Base-by-base conservation (phyloP, 2,888 invertebrate genomes). In the Leptopilina drosophilae region DNA sequence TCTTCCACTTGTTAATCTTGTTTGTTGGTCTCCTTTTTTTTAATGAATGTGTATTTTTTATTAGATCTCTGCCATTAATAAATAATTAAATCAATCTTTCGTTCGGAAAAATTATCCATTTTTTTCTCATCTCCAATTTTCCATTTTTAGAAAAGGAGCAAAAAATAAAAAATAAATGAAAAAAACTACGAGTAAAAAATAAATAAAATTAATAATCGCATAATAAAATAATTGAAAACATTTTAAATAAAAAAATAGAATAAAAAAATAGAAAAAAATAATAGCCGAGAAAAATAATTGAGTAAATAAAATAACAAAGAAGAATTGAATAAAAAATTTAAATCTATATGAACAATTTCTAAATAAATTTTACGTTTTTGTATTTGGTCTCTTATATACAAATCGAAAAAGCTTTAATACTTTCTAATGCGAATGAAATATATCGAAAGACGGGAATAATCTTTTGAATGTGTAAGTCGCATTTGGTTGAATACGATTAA, bases 401-500 rank as follows among this genome's bases (percentile, higher is more conserved):
- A 56, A 56, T 5, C 56, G 7, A 49, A 49, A 49, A 49, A 49
- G 49, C 49, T 59, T 59, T n/a, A 59, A 59, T 59, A 59, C 59
- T 59, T 59, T 59, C 59, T 59, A 59, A 59, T 59, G 59, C 15
- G 59, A 59, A 59, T 59, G 59, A 59, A 59, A 59, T 59, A n/a
- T 15, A 59, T 15, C 59, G 59, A 59, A 59, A 59, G n/a, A 5
- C 12, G 6, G 59, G n/a, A 59, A 59, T 59, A 15, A 59, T 59
- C 59, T 59, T 15, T 59, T 59, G 59, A 12, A 59, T 15, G 59
- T 42, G 7, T 42, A 59, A 59, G 59, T 59, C 14, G 59, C 12
- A 59, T 59, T 59, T 15, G 42, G 42, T 42, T 42, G 49, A 49
- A 49, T 49, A 49, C 49, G 15, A 59, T 59, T 15, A 15, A 59